Evolutionary conservation across 2,113 vertebrate species (phyloP), one percentile per base, ranked within the genome.

Genomic region (Istiophorus platypterus): DNA sequence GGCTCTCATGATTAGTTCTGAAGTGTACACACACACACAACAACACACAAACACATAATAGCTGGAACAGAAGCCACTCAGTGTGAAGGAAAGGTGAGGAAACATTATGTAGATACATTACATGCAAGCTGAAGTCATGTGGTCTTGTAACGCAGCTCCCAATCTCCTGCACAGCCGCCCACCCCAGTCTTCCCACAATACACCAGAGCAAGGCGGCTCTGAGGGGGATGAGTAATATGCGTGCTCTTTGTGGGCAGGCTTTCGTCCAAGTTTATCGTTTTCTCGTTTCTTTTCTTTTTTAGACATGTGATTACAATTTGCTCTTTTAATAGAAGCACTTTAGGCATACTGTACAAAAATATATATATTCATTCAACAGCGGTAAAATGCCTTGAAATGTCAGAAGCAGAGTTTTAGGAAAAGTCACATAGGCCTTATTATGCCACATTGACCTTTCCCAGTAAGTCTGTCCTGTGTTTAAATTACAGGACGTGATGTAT

Each of bases 111-210:
- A 58, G 51, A 69, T 86, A 77, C 15, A n/a, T 73, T 79, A 59
- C 76, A 87, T 70, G 76, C 37, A 14, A 77, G 62, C 70, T 72
- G 70, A 86, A 89, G 75, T 84, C 84, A 77, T 87, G 85, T 71
- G 72, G 76, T 83, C 78, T 82, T 57, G 45, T 17, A 82, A 66
- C 31, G 15, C 80, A 65, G 61, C 82, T 83, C 80, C 80, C 77
- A 72, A 87, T 88, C 86, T 72, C 79, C 72, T 81, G 86, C 80
- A 85, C 88, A 37, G 78, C 92, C 84, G 34, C 92, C 92, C 88
- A 91, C 91, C 85, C 52, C 59, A 11, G 76, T 83, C 91, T 89
- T 90, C 92, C 92, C 90, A 94, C 89, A 86, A 83, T 72, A 70
- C 87, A 88, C 88, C 34, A 76, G 78, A 89, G 88, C 83, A 85